Conservation (phyloP, 1,140 invertebrate genomes). For the Drosophila gunungcola region DNA sequence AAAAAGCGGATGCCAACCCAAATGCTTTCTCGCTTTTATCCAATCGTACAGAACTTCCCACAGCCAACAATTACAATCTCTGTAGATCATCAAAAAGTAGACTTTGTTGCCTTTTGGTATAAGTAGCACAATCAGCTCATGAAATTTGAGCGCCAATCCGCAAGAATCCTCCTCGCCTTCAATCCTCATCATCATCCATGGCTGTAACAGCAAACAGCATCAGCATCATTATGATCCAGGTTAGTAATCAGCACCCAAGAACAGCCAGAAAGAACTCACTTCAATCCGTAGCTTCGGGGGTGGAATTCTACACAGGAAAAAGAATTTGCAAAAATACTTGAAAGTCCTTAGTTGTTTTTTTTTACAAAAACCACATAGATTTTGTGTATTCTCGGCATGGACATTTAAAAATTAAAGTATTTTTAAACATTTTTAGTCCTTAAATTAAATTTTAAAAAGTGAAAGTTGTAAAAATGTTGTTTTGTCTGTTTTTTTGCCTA, state of each 20-base stretch:
- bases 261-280: conserved; percentile 29
- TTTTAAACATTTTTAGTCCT: too few relatives aligned
- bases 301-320: conserved; percentile 25
- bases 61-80: conserved; percentile 44
- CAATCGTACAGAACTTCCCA: conserved; percentile 22
- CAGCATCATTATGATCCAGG: conserved; percentile 40
- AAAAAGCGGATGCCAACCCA: conserved; percentile 2
- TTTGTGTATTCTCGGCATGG: neutral
- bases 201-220: conserved; percentile 22
- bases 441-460: too few relatives aligned
- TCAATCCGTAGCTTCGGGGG: conserved; percentile 18
- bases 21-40: conserved; percentile 26
- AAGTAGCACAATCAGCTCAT: conserved; percentile 71
- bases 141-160: conserved; percentile 74
- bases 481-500: neutral
- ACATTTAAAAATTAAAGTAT: too few relatives aligned
- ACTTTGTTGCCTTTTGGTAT: conserved; percentile 50
- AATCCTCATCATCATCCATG: conserved; percentile 25
- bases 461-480: too few relatives aligned
- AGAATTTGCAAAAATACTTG: conserved; percentile 3
- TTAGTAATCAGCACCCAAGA: conserved; percentile 48
- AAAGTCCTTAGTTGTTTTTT: neutral
- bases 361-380: too few relatives aligned
- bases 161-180: conserved; percentile 51
- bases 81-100: conserved; percentile 48